Percentiles rank a stretch among this genome's conserved stretches.
phyloP scores from a whole-genome alignment of 2,797 vertebrate genomes.

The Hypotaenidia okinawae region DNA sequence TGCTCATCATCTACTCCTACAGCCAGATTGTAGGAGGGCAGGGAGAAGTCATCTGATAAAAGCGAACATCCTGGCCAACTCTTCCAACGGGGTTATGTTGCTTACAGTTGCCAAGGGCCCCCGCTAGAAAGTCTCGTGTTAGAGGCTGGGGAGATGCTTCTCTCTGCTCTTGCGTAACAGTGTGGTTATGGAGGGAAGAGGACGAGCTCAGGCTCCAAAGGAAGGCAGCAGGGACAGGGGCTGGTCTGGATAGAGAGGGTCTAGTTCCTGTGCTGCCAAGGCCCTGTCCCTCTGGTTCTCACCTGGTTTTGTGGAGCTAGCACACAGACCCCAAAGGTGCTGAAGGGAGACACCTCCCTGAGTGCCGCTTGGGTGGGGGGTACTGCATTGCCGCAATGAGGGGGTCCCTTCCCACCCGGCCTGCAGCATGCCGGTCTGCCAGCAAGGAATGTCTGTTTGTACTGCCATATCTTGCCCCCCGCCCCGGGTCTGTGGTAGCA shows the following conservation, averaged over 20 bases:
- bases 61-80: neutral
- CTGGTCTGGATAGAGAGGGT: neutral
- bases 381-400: neutral
- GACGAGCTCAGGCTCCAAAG: neutral
- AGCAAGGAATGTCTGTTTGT: accelerated
- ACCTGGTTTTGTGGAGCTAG: neutral
- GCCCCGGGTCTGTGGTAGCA: accelerated
- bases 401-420: accelerated
- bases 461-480: accelerated
- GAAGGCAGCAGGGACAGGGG: neutral
- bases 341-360: neutral
- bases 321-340: neutral
- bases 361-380: too few relatives aligned
- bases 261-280: neutral
- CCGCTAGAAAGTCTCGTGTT: neutral
- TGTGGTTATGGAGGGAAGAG: neutral
- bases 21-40: slow-evolving; percentile 47
- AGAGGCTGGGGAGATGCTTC: neutral
- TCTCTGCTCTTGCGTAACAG: neutral
- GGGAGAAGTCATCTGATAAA: slow-evolving; percentile 65
- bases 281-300: neutral
- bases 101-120: slow-evolving; percentile 15
- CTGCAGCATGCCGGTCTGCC: neutral
- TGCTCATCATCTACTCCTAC: neutral
- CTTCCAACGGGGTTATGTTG: neutral